phyloP scores from a whole-genome alignment of 2,888 invertebrate species.

The Drosophila testacea region DNA sequence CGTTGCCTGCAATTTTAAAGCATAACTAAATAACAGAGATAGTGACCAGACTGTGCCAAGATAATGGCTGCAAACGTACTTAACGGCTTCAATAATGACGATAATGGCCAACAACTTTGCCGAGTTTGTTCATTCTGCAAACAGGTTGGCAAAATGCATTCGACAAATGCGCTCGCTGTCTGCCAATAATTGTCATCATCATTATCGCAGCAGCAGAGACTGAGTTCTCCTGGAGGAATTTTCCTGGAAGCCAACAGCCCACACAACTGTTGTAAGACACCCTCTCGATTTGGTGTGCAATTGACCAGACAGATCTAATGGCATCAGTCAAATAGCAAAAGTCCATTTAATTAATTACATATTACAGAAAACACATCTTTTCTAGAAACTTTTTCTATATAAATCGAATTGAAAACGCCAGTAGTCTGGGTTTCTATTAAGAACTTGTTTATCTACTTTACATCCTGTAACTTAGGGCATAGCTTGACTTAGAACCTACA shows the following conservation, averaged over 20 bases:
- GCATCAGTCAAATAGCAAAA: conserved; percentile 13
- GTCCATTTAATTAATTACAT: conserved; percentile 39
- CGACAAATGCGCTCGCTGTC: conserved; percentile 43
- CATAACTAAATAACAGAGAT: conserved; percentile 44
- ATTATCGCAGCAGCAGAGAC: conserved; percentile 35
- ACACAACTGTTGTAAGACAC: conserved; percentile 1
- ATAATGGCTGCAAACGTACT: conserved; percentile 72
- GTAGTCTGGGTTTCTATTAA: neutral
- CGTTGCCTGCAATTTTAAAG: conserved; percentile 66
- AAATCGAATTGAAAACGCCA: neutral
- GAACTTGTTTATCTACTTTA: no score
- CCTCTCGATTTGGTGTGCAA: conserved; percentile 1
- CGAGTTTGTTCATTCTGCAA: conserved; percentile 12
- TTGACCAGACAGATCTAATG: conserved; percentile 11
- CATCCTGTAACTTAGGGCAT: no score
- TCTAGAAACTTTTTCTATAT: neutral
- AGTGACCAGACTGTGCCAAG: conserved; percentile 23
- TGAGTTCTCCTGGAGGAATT: neutral
- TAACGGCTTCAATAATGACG: conserved; percentile 82
- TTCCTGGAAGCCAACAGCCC: neutral
- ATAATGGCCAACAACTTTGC: conserved; percentile 62
- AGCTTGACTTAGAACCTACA: no score
- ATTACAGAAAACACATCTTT: neutral
- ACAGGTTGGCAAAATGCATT: conserved; percentile 72
- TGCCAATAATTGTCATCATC: conserved; percentile 69